Evolutionary conservation across 2,888 invertebrate genomes (phyloP), one percentile per base, ranked within the genome.

Genomic region (Seira ritae): DNA sequence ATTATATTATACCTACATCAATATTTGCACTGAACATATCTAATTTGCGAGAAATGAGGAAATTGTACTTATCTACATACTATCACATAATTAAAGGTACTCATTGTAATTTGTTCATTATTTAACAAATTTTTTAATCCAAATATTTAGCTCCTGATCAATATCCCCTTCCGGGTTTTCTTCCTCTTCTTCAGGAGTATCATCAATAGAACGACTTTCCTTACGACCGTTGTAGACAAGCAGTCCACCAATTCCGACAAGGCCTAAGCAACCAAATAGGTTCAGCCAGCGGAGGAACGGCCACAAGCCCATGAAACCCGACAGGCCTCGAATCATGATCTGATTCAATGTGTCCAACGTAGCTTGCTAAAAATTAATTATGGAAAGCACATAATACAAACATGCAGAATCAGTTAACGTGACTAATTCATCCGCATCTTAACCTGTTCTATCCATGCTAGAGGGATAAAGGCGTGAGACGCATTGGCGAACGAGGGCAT

Each of bases 401-500:
- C 8, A 31, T 31, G 31, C 31, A 31, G 2, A 31, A 31, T 31
- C 2, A 50, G 23, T 2, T 69, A 71, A 20, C 22, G 2, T 31
- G 2, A 31, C 8, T 4, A 31, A 31, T 31, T 31, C 31, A 2
- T 31, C n/a, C n/a, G n/a, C n/a, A 17, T 12, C 12, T 62, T 22
- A 46, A 83, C 85, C 67, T 73, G 73, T 24, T 85, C 78, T 15
- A 84, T 60, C 84, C 84, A 85, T 15, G 46, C 77, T n/a, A 85
- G 20, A 1, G 85, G 85, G 0, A 85, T 60, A 15, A 60, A 62
- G 10, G 84, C 84, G n/a, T 74, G 23, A 3, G 69, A 24, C 12
- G 67, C 71, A 42, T 84, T 80, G 0, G 23, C 60, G 60, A 85
- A 85, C 17, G 84, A 70, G 1, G 84, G 85, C 85, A 85, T 85